Conservation (phyloP, 2,888 invertebrate species). For the Odontocolon sp. region DNA sequence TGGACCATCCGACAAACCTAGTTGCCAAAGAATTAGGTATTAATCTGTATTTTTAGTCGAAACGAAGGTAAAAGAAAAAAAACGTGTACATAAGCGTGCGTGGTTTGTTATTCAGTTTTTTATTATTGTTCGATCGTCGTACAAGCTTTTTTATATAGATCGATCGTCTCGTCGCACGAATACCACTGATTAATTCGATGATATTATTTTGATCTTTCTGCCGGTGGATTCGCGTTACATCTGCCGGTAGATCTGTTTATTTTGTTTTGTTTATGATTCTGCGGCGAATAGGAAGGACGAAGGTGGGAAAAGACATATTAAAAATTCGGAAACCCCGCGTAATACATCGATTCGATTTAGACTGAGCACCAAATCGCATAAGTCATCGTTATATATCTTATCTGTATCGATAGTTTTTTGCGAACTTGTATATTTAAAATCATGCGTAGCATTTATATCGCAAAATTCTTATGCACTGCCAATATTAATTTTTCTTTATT, state of each 20-base stretch:
- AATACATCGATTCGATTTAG: constrained; percentile 52
- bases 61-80: not conserved
- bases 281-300: not conserved
- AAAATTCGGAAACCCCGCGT: constrained; percentile 29
- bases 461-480: constrained; percentile 38
- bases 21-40: constrained; percentile 74
- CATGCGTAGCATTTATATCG: constrained; percentile 5
- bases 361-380: constrained; percentile 37
- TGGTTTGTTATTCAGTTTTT: constrained; percentile 37
- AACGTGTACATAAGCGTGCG: constrained; percentile 55
- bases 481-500: constrained; percentile 24
- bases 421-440: constrained; percentile 13
- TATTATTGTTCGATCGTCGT: constrained; percentile 3
- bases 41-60: constrained; percentile 57
- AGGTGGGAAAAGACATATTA: not conserved
- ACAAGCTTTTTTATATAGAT: constrained; percentile 7
- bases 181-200: not conserved
- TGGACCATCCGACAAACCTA: constrained; percentile 71
- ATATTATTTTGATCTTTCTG: not conserved
- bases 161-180: constrained; percentile 25
- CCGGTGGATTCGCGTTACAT: not conserved
- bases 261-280: not conserved
- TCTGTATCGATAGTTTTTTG: constrained; percentile 16
- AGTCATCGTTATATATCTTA: constrained; percentile 11
- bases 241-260: not conserved